These are phyloP conservation scores for Sinhomidia bicolor DNA, from an alignment of 2,888 invertebrate species.

Conservation along the genomic window DNA sequence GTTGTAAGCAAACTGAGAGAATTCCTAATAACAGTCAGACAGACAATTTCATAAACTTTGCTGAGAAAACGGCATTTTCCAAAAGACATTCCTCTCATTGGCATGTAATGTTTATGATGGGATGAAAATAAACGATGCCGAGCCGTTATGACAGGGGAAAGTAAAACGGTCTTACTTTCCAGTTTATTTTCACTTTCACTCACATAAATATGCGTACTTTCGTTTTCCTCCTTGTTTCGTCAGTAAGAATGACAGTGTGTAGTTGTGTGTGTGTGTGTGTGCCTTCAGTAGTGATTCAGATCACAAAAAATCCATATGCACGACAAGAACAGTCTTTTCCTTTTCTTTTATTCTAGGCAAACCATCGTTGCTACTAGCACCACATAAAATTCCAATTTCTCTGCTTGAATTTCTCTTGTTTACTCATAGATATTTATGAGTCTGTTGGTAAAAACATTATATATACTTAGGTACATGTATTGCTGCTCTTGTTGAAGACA, in stretches of 20 bases:
- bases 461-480: not conserved
- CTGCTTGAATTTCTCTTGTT: constrained; percentile 29
- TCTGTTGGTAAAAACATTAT: not conserved
- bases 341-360: not conserved
- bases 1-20: not conserved
- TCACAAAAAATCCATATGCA: not conserved
- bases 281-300: too few relatives aligned
- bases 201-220: not conserved
- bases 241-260: not conserved
- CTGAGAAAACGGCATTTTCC: not conserved
- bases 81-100: not conserved
- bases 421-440: constrained; percentile 18
- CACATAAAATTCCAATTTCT: not conserved
- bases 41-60: not conserved
- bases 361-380: not conserved
- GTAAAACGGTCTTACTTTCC: constrained; percentile 11
- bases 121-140: not conserved
- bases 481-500: too few relatives aligned
- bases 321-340: not conserved
- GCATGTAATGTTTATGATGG: constrained; percentile 28
- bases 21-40: not conserved
- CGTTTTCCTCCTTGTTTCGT: not conserved
- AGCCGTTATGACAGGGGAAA: constrained; percentile 22
- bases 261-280: not conserved
- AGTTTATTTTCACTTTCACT: constrained; percentile 3